Evolutionary conservation across 1,140 invertebrate species (phyloP), one percentile per base, ranked within the genome.

Genomic region (Sitobion miscanthi): DNA sequence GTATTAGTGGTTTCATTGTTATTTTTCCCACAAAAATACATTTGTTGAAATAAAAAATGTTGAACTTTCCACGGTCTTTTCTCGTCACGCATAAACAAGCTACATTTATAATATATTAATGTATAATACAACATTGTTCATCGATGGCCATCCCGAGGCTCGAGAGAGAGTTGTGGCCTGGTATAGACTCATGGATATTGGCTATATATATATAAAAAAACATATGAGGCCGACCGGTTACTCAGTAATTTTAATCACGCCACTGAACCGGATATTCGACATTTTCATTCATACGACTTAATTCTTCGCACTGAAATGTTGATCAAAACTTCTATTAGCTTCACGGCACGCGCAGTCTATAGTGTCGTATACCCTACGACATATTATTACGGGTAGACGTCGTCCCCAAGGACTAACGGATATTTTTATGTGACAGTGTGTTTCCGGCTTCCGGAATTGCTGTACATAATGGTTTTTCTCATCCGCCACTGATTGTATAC

Each of bases 351-450:
- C 11, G 6, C 4, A n/a, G 30, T 69, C 82, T 45, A 25, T 38
- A 9, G 82, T 85, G 2, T 69, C 7, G 7, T 85, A 42, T 85
- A 69, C 21, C 1, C 83, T 47, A 47, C 83, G 42, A 42, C 42
- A 86, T 30, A 86, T 45, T 83, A 45, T 86, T 86, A 86, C 42
- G 23, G 38, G 25, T 47, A n/a, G 42, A 86, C 42, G 42, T 47
- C 30, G 9, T 86, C 83, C 83, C 83, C 5, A 8, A 86, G 83
- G 83, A 47, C 83, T 45, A 30, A 45, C 25, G 25, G 83, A 86
- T 86, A 86, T 86, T 86, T 86, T 86, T 86, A 86, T 86, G 83
- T 86, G 42, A n/a, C 83, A 86, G 83, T 86, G 2, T 86, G 42
- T 45, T 45, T 86, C 83, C 42, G 11, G 42, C 42, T 47, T 47